Evolutionary conservation across 2,797 vertebrate genomes (phyloP).

Genomic region (Sylvilagus floridanus): DNA sequence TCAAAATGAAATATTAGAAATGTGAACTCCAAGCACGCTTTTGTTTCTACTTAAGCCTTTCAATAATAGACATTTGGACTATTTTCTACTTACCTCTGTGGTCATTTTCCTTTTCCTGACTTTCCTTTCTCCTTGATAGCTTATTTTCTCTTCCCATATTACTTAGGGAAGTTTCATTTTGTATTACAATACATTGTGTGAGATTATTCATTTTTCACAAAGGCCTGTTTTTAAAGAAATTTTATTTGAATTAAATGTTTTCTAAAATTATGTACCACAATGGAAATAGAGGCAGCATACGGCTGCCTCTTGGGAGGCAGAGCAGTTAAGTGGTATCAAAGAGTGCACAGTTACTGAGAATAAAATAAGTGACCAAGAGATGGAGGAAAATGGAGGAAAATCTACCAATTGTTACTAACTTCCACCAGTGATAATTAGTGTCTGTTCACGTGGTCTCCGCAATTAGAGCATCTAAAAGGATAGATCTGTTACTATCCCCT

Average conservation of each 20-base stretch:
- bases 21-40: not conserved
- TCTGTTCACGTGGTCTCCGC: not conserved
- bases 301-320: not conserved
- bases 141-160: not conserved
- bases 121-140: not conserved
- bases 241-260: not conserved
- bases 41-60: not conserved
- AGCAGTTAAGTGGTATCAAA: not conserved
- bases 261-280: not conserved
- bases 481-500: not conserved
- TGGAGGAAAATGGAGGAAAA: not conserved
- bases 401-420: not conserved
- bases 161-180: not conserved
- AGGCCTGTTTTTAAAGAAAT: not conserved
- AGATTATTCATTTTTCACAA: not conserved
- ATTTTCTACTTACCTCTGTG: slow-evolving; percentile 1
- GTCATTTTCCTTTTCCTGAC: not conserved
- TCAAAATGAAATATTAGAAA: not conserved
- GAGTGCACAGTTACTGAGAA: not conserved
- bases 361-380: not conserved
- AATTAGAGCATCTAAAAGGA: not conserved
- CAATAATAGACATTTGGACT: not conserved
- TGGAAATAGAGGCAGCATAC: not conserved
- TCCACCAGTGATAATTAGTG: not conserved
- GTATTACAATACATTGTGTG: not conserved